A percentile compares a stretch with the other conserved stretches of the same genome.
Evolutionary conservation across 2,888 invertebrate genomes (phyloP).

Genomic region (Ochlodes sylvanus): DNA sequence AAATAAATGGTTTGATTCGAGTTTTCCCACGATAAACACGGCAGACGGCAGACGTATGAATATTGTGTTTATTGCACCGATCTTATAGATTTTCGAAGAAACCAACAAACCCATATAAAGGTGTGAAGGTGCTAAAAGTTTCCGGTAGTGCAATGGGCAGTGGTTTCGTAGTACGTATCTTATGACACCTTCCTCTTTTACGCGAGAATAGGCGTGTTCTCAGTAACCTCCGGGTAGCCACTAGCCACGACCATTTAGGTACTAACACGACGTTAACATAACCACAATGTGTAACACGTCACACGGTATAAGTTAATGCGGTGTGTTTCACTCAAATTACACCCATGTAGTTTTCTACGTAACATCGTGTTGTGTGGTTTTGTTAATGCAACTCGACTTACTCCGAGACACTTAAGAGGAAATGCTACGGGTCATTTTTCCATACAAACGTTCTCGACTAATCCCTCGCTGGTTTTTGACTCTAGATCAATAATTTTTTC

Average conservation of each 20-base stretch:
- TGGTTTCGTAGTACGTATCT: constrained; percentile 35
- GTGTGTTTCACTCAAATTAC: constrained; percentile 31
- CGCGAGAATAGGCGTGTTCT: constrained; percentile 36
- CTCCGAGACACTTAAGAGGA: no score
- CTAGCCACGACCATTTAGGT: constrained; percentile 34
- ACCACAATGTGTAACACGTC: constrained; percentile 32
- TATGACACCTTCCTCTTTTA: constrained; percentile 36
- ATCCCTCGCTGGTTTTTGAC: no score
- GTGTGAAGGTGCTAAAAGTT: constrained; percentile 39
- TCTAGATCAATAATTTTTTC: no score
- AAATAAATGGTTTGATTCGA: no score
- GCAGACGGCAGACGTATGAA: neutral
- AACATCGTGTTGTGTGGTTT: constrained; percentile 23
- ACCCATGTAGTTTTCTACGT: constrained; percentile 24
- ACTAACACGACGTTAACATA: constrained; percentile 15
- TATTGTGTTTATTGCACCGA: neutral
- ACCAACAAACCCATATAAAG: constrained; percentile 37
- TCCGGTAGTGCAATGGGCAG: constrained; percentile 33
- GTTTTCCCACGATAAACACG: constrained; percentile 18
- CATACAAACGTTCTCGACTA: no score
- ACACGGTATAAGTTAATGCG: constrained; percentile 32
- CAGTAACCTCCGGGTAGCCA: constrained; percentile 24
- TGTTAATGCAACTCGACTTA: constrained; percentile 7
- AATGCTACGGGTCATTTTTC: no score
- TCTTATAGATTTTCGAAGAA: constrained; percentile 9